Percentiles rank a stretch among this genome's conserved stretches.
phyloP scores from a whole-genome alignment of 2,113 vertebrate species.

The Pantherophis guttatus region DNA sequence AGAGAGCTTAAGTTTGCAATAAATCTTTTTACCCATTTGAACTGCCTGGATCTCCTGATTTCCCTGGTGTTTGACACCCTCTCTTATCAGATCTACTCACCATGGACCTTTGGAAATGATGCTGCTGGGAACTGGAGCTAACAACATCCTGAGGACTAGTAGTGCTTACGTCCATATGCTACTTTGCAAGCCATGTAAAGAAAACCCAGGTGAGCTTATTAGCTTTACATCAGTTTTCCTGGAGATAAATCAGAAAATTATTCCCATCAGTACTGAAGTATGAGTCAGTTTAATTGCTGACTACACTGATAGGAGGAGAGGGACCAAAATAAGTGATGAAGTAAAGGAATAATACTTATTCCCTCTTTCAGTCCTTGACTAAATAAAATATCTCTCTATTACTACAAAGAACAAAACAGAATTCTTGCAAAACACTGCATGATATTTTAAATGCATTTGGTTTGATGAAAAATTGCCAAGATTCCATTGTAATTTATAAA shows the following conservation, averaged over 20 bases:
- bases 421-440: conserved; percentile 35
- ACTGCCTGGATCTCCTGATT: neutral
- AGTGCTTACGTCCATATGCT: neutral
- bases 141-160: neutral
- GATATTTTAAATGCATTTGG: conserved; percentile 49
- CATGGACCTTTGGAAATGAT: neutral
- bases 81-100: neutral
- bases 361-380: conserved; percentile 18
- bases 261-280: conserved; percentile 7
- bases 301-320: conserved; percentile 37
- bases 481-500: conserved; percentile 65
- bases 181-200: neutral
- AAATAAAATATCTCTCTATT: conserved; percentile 25
- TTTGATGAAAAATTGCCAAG: conserved; percentile 60
- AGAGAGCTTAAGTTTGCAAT: neutral
- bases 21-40: neutral
- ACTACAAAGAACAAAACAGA: conserved; percentile 28
- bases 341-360: conserved; percentile 18
- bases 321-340: neutral
- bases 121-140: neutral
- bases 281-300: conserved; percentile 36
- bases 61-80: neutral
- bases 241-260: conserved; percentile 7
- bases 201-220: neutral
- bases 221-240: neutral